phyloP scores from a whole-genome alignment of 2,797 vertebrate genomes.

The Acanthurus lineatus region DNA sequence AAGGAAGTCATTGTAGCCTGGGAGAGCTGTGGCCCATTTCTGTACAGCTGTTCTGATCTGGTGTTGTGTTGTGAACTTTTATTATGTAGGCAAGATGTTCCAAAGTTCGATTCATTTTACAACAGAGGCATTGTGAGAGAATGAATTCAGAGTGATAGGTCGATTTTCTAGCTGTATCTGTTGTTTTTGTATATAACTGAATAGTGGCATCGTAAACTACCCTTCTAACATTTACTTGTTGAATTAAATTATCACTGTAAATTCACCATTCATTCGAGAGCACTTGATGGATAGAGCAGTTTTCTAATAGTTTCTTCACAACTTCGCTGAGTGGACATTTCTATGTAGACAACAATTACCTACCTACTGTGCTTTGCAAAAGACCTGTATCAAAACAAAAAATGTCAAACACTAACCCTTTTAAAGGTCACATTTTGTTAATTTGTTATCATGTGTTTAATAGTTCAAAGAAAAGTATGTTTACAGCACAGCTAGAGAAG shows the following conservation, averaged over 20 bases:
- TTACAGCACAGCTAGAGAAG: background rate
- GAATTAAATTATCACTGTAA: background rate
- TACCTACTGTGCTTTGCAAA: too few species aligned
- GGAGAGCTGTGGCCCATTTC: conserved; percentile 50
- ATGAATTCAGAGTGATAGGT: conserved; percentile 10
- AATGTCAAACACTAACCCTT: background rate
- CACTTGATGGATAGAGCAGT: background rate
- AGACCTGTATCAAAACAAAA: too few species aligned
- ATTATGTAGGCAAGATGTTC: conserved; percentile 45
- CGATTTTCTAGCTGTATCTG: conserved; percentile 6
- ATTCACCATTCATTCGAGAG: background rate
- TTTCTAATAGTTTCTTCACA: background rate
- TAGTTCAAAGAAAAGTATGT: background rate
- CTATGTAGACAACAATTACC: too few species aligned
- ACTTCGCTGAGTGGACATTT: background rate
- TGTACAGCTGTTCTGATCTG: conserved; percentile 31
- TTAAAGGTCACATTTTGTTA: background rate
- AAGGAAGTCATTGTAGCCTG: conserved; percentile 47
- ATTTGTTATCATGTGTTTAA: background rate
- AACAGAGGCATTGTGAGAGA: conserved; percentile 30
- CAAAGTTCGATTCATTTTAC: conserved; percentile 48
- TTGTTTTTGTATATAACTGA: conserved; percentile 1
- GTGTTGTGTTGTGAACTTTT: conserved; percentile 38
- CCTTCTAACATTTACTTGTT: background rate
- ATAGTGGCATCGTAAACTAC: background rate